phyloP scores from a whole-genome alignment of 2,113 vertebrate genomes.

The Scalopus aquaticus region DNA sequence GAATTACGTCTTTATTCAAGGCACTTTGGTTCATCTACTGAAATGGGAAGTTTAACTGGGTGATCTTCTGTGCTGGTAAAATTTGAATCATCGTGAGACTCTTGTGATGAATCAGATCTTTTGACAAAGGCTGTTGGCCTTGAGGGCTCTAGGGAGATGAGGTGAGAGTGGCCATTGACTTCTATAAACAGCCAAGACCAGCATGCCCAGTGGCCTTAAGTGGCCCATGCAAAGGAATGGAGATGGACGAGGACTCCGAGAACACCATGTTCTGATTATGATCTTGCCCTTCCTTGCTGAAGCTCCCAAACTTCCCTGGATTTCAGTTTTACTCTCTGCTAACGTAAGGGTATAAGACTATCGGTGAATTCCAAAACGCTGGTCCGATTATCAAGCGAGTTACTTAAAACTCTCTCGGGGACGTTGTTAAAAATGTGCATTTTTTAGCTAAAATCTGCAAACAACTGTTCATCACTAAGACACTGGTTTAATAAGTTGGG shows the following conservation, averaged over 20 bases:
- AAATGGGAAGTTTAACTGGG: constrained; percentile 26
- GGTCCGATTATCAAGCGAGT: not conserved
- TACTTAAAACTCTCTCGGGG: not conserved
- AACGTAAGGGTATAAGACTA: not conserved
- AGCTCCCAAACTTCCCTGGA: not conserved
- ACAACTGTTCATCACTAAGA: not conserved
- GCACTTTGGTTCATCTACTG: constrained; percentile 43
- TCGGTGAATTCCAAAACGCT: constrained; percentile 10
- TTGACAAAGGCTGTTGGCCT: not conserved
- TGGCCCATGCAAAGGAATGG: not conserved
- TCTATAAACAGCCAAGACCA: not conserved
- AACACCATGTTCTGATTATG: not conserved
- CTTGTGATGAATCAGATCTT: not conserved
- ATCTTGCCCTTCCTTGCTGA: not conserved
- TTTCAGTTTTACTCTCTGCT: constrained; percentile 19
- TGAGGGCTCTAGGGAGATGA: not conserved
- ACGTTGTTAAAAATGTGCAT: constrained; percentile 23
- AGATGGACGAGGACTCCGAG: not conserved
- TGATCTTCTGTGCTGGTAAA: constrained; percentile 47
- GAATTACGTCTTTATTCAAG: constrained; percentile 70
- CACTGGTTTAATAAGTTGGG: not conserved
- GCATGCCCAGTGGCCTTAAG: fast-evolving
- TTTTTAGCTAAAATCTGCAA: constrained; percentile 39
- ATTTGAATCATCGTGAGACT: constrained; percentile 8
- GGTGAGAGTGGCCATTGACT: not conserved